Conservation (phyloP, 2,113 vertebrate species). For the Percina caprodes region DNA sequence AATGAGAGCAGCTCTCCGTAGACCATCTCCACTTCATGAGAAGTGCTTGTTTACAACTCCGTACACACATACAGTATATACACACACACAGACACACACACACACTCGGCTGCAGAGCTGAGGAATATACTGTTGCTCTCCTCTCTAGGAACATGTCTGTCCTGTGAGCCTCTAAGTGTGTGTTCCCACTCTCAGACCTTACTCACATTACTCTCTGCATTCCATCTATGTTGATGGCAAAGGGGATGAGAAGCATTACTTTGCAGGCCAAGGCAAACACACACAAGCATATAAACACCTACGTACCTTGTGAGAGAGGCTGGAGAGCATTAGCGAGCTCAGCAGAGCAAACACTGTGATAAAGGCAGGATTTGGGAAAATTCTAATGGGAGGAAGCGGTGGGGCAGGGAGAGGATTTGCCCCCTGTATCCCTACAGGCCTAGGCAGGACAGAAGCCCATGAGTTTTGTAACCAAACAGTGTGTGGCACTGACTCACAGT, state of each 20-base stretch:
- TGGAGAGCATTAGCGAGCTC: conserved; percentile 75
- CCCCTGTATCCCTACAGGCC: conserved; percentile 66
- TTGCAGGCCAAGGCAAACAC: conserved; percentile 60
- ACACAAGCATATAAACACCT: conserved; percentile 70
- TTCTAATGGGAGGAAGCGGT: conserved; percentile 72
- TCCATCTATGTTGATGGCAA: conserved; percentile 59
- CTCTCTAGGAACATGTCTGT: conserved; percentile 66
- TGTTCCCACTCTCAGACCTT: conserved; percentile 53
- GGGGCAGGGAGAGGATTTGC: conserved; percentile 71
- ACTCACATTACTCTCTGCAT: conserved; percentile 48
- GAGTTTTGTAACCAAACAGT: conserved; percentile 71
- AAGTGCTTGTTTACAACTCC: conserved; percentile 74
- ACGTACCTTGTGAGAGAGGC: conserved; percentile 65
- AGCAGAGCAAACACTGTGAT: conserved; percentile 77
- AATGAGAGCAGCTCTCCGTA: conserved; percentile 85
- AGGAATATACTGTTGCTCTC: conserved; percentile 37
- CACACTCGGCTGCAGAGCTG: not conserved
- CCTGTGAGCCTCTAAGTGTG: conserved; percentile 55
- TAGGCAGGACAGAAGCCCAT: conserved; percentile 65
- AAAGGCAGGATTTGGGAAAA: conserved; percentile 72
- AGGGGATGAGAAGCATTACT: conserved; percentile 68
- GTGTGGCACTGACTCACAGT: conserved; percentile 76
- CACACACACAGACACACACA: not conserved
- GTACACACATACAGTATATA: conserved; percentile 41
- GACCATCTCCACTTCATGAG: conserved; percentile 77